Base-by-base conservation (phyloP, 2,888 invertebrate species). In the Dyspetes luteomarginatus region DNA sequence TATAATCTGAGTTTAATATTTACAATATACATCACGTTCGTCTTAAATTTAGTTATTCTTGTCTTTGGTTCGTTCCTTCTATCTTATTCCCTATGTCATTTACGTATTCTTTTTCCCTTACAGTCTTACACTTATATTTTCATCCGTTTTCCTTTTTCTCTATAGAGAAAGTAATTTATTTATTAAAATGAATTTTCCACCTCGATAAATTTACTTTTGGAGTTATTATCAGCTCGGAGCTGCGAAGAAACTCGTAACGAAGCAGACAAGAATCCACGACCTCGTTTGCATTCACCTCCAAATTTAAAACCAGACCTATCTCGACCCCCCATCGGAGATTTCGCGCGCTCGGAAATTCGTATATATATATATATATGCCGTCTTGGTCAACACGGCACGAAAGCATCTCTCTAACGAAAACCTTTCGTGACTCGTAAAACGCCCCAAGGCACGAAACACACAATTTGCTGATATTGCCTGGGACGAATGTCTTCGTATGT, bases 231-330 rank as follows among this genome's bases (percentile, higher is more conserved):
- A 60, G 36, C 17, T 64, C 24, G 55, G n/a, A 9, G 19, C n/a
- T 43, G 24, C 19, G 22, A 50, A 55, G 43, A 24, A 28, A 22
- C 74, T 64, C 43, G 24, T 62, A 55, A 62, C 62, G 28, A 50
- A 62, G 45, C 56, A 30, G 55, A 62, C 55, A 26, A 69, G 71
- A 80, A 36, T 62, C 28, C 50, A 56, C 65, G 65, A 55, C 45
- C 69, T 60, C 75, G 79, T 71, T 75, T 79, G 75, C 71, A 80
- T 71, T 60, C 28, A 56, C 28, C 58, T 65, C 76, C 28, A 75
- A 76, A 80, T 65, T 76, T 80, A 64, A 69, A 80, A 71, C 69
- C 52, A 30, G 78, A 72, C 30, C 67, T 72, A 78, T 78, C 78
- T 58, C 67, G 48, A 52, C 5, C 26, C n/a, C 67, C 41, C 30